These are phyloP conservation scores for Camponotus pennsylvanicus DNA, from an alignment of 1,140 invertebrate species.

Conservation along the genomic window DNA sequence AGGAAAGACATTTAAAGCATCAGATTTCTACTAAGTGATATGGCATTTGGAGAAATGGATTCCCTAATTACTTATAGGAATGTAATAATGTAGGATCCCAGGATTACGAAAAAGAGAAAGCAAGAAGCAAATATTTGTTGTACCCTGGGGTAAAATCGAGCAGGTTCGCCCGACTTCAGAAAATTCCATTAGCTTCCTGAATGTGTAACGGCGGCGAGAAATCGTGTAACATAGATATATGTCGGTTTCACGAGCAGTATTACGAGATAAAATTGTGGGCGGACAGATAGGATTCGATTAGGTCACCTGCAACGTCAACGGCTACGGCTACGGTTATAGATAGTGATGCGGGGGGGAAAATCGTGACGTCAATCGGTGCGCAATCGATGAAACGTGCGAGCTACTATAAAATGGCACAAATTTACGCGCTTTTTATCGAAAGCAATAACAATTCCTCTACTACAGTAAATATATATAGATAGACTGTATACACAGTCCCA, in stretches of 20 bases:
- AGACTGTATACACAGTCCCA: background rate
- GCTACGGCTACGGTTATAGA: background rate
- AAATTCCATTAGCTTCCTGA: constrained; percentile 33
- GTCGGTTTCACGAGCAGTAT: constrained; percentile 27
- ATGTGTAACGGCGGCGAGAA: constrained; percentile 15
- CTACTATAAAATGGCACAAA: background rate
- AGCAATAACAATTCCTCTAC: constrained; percentile 11
- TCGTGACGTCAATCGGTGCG: constrained; percentile 28
- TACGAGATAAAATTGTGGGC: constrained; percentile 51
- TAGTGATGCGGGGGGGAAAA: constrained; percentile 7
- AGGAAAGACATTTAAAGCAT: background rate
- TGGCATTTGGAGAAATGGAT: background rate
- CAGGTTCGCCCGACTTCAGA: constrained; percentile 12
- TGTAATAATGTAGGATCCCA: background rate
- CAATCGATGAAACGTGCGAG: constrained; percentile 32
- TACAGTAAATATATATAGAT: background rate
- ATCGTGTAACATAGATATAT: background rate
- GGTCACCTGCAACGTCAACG: constrained; percentile 31
- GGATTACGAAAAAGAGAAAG: background rate
- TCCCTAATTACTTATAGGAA: background rate
- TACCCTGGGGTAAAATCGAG: background rate
- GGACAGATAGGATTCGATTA: constrained; percentile 56
- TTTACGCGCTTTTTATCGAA: constrained; percentile 1
- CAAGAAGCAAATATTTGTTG: background rate
- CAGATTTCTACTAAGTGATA: constrained; percentile 1